These are phyloP conservation scores for Thecophora atra DNA, from an alignment of 2,888 invertebrate genomes.

Conservation along the genomic window DNA sequence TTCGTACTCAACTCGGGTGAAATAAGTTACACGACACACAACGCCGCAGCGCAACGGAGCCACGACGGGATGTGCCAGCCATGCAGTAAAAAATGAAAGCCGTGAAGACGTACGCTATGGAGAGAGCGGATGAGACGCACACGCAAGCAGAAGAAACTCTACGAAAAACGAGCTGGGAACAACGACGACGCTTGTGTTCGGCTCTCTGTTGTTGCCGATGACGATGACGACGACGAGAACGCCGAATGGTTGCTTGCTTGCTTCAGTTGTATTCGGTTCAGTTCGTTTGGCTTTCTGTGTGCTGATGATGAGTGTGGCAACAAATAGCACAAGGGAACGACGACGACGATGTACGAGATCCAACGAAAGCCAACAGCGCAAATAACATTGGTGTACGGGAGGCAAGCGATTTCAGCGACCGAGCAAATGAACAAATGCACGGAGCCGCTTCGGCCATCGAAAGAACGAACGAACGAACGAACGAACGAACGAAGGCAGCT, in stretches of 20 bases:
- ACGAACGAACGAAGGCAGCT: not conserved
- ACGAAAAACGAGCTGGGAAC: conserved; percentile 22
- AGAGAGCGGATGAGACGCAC: not conserved
- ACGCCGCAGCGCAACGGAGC: not conserved
- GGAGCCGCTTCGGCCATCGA: not conserved
- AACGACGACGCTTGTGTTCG: conserved; percentile 22
- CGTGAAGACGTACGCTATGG: not conserved
- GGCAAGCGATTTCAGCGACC: conserved; percentile 61
- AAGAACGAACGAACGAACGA: conserved; percentile 30
- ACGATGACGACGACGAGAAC: conserved; percentile 33
- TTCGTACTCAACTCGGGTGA: conserved; percentile 20
- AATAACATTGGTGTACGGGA: conserved; percentile 48
- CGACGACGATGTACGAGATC: conserved; percentile 39
- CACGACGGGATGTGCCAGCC: not conserved
- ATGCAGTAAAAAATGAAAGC: not conserved
- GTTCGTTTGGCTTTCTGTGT: conserved; percentile 33
- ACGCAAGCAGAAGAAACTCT: not conserved
- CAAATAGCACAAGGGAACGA: conserved; percentile 30
- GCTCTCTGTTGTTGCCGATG: conserved; percentile 23
- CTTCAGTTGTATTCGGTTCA: conserved; percentile 35
- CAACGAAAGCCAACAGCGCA: conserved; percentile 57
- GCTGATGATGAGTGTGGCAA: conserved; percentile 19
- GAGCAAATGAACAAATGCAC: conserved; percentile 37
- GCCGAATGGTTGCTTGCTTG: conserved; percentile 10
- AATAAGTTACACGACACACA: not conserved